Evolutionary conservation across 2,888 invertebrate genomes (phyloP).

Genomic region (Pseudococcus longispinus): DNA sequence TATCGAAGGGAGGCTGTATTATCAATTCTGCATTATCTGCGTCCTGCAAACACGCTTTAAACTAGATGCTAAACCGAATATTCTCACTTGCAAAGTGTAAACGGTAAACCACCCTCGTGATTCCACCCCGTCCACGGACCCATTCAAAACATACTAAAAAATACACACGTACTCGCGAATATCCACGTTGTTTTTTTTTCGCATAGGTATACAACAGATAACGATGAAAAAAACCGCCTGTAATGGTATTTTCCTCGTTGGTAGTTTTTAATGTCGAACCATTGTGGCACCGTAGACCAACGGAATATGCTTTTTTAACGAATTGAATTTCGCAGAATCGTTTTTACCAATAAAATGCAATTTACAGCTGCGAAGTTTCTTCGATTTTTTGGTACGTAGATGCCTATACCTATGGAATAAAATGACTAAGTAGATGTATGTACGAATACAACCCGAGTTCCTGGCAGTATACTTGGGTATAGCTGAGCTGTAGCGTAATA

Average conservation of each 20-base stretch:
- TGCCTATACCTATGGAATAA: not conserved
- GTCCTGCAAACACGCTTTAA: not conserved
- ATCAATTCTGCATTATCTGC: conserved; percentile 18
- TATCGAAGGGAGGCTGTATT: not conserved
- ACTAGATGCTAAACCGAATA: not conserved
- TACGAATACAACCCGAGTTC: not conserved
- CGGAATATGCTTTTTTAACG: not conserved
- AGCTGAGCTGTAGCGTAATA: no score
- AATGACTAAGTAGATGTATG: not conserved
- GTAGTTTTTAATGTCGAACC: not conserved
- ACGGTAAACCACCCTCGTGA: not conserved
- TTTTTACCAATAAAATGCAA: not conserved
- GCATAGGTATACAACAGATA: not conserved
- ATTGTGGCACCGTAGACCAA: not conserved
- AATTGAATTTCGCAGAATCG: not conserved
- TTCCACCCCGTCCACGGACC: not conserved
- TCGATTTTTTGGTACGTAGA: not conserved
- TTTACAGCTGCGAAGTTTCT: not conserved
- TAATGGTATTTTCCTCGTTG: not conserved
- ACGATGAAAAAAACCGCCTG: not conserved
- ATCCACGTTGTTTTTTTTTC: not conserved
- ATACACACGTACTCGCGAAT: not conserved
- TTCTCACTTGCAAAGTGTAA: not conserved
- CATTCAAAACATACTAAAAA: not conserved
- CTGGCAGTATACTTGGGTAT: not conserved